Base-by-base conservation (phyloP, 2,888 invertebrate species). In the Microplitis manilae region DNA sequence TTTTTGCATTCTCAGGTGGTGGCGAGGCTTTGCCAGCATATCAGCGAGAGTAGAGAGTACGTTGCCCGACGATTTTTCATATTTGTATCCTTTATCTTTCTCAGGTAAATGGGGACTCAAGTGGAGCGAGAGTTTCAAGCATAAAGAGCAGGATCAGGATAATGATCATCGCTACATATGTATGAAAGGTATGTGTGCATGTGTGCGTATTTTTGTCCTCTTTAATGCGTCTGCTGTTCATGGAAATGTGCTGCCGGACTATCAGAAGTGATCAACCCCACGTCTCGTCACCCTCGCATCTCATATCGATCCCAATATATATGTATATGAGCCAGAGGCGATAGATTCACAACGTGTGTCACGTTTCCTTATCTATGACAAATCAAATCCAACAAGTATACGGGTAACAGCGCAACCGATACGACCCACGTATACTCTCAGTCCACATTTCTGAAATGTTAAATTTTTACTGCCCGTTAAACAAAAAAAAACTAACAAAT, bases 281-380 rank as follows among this genome's bases (percentile, higher is more conserved):
- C 62, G 61, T 38, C 15, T 39, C 20, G 41, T 61, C 72, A 72
- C 9, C 41, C 40, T 15, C 72, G 38, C 40, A 41, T 62, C 62
- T 40, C 60, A 39, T 40, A 15, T 72, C 17, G 38, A 50, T 72
- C 61, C 40, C n/a, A n/a, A 41, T 50, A 8, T 68, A 9, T 68
- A 15, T 41, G 68, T 61, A 50, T 50, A 50, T 50, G 13, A 13
- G 13, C 50, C 9, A 50, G 8, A n/a, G 39, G 40, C 41, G 15
- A 40, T 41, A 39, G 40, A 72, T 64, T 72, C 64, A 7, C 72
- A 64, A 64, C 73, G 76, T 80, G 80, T 78, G 78, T 80, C 80
- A 80, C 77, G 80, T 79, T 68, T 77, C 61, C 77, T 79, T 79
- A 77, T 80, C 78, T 80, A 68, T 77, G 65, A 80, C 78, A 77